Percentiles rank a stretch among this genome's conserved stretches.
phyloP scores from a whole-genome alignment of 1,140 invertebrate genomes.

The Drosophila sulfurigaster region DNA sequence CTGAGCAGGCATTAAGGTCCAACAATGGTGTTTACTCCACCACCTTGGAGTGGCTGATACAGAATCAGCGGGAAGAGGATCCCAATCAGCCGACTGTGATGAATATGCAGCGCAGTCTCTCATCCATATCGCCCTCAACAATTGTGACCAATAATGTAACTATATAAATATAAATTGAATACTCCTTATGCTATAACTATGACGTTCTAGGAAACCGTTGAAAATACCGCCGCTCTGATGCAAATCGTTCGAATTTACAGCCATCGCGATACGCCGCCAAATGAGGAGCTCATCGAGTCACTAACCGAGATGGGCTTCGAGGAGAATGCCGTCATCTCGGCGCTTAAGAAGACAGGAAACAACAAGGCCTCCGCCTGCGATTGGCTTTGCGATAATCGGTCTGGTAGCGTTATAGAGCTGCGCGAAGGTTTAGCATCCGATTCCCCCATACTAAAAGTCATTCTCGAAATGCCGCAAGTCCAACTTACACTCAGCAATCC shows the following conservation, averaged over 20 bases:
- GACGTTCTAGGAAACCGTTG: conserved; percentile 62
- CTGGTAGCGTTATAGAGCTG: conserved; percentile 73
- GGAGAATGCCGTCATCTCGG: conserved; percentile 65
- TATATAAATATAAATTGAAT: not conserved
- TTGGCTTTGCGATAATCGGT: conserved; percentile 82
- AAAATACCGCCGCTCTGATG: conserved; percentile 79
- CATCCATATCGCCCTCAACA: conserved; percentile 75
- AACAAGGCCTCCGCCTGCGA: conserved; percentile 84
- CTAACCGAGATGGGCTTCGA: conserved; percentile 82
- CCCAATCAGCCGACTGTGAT: conserved; percentile 42
- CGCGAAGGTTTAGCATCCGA: conserved; percentile 78
- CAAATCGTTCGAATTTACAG: conserved; percentile 84
- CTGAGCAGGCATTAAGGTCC: conserved; percentile 71
- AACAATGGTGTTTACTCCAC: conserved; percentile 76
- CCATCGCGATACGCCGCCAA: conserved; percentile 75
- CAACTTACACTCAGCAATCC: conserved; percentile 83
- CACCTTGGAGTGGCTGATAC: conserved; percentile 80
- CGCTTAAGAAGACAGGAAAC: conserved; percentile 78
- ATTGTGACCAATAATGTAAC: conserved; percentile 77
- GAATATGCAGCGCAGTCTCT: conserved; percentile 66
- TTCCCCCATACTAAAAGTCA: conserved; percentile 81
- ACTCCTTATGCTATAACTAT: not conserved
- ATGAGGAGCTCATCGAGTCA: conserved; percentile 66
- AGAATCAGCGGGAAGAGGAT: conserved; percentile 70
- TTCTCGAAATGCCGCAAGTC: conserved; percentile 82